Conservation (phyloP, 1,140 invertebrate genomes). For the Sycophaga agraensis region DNA sequence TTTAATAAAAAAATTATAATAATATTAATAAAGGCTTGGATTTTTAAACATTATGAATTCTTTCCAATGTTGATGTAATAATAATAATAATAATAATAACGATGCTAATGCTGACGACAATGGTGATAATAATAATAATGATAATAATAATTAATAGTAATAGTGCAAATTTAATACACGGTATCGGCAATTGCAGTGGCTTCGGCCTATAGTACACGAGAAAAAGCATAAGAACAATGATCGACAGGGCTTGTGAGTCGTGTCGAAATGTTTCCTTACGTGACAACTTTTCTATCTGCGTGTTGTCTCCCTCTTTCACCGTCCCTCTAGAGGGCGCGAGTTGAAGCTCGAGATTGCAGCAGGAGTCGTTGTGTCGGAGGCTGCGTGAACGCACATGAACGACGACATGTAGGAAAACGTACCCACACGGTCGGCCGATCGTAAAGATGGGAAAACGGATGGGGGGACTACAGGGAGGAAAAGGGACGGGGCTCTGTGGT, state of each 20-base stretch:
- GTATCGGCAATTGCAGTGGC: background rate
- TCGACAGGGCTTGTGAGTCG: background rate
- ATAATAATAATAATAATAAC: slow-evolving; percentile 31
- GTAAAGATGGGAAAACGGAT: background rate
- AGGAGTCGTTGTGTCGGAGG: too few species aligned
- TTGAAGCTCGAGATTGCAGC: too few species aligned
- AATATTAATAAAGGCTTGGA: slow-evolving; percentile 13
- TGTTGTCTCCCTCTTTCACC: slow-evolving; percentile 4
- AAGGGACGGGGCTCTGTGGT: background rate
- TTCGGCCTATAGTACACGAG: slow-evolving; percentile 18
- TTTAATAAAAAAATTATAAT: slow-evolving; percentile 32
- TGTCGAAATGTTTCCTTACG: background rate
- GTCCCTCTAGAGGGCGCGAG: too few species aligned
- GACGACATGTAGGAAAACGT: too few species aligned
- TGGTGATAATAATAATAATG: too few species aligned
- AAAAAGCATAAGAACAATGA: background rate
- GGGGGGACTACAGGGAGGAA: background rate
- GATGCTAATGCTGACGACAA: too few species aligned
- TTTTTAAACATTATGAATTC: background rate
- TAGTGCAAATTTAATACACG: slow-evolving; percentile 34
- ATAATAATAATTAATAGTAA: too few species aligned
- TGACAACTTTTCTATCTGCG: background rate
- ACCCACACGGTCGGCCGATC: too few species aligned
- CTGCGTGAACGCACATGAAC: too few species aligned
- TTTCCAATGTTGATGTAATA: slow-evolving; percentile 13